Percentiles rank a stretch among this genome's conserved stretches.
These are phyloP conservation scores for Thymelicus acteon DNA, from an alignment of 2,888 invertebrate genomes.

Conservation along the genomic window DNA sequence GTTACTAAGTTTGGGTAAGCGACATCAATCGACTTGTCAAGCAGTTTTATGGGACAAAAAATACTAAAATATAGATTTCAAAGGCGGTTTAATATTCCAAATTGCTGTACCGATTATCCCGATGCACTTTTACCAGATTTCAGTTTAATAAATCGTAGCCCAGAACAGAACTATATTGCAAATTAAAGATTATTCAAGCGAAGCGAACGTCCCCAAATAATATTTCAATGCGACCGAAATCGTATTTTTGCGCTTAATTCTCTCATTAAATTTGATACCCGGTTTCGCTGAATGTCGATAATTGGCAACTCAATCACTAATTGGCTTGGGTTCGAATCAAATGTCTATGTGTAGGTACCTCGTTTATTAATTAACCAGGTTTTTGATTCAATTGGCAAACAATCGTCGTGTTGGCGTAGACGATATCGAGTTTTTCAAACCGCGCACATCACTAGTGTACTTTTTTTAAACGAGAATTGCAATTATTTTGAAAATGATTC, in stretches of 20 bases:
- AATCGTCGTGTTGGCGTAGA: conserved; percentile 49
- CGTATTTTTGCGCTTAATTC: conserved; percentile 27
- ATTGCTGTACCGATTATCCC: too few relatives aligned
- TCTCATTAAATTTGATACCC: conserved; percentile 26
- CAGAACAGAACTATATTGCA: conserved; percentile 1
- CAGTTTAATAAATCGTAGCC: background rate
- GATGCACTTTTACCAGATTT: background rate
- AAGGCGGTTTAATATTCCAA: background rate
- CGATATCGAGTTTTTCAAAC: conserved; percentile 35
- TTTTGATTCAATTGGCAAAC: conserved; percentile 71
- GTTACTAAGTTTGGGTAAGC: too few relatives aligned
- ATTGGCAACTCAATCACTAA: conserved; percentile 50
- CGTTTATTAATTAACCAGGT: conserved; percentile 68
- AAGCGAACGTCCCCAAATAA: conserved; percentile 11
- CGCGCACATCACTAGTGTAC: background rate
- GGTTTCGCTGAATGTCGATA: conserved; percentile 28
- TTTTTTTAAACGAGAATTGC: background rate
- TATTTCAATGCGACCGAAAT: conserved; percentile 4
- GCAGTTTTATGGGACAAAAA: background rate
- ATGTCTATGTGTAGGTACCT: conserved; percentile 46
- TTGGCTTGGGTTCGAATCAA: conserved; percentile 51
- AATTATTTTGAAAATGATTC: conserved; percentile 3
- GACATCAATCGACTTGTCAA: background rate
- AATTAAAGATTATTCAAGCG: conserved; percentile 15
- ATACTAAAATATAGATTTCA: background rate